Percentiles rank a stretch among this genome's conserved stretches.
Conservation (phyloP, 2,888 invertebrate species). For the Podabrus alpinus region DNA sequence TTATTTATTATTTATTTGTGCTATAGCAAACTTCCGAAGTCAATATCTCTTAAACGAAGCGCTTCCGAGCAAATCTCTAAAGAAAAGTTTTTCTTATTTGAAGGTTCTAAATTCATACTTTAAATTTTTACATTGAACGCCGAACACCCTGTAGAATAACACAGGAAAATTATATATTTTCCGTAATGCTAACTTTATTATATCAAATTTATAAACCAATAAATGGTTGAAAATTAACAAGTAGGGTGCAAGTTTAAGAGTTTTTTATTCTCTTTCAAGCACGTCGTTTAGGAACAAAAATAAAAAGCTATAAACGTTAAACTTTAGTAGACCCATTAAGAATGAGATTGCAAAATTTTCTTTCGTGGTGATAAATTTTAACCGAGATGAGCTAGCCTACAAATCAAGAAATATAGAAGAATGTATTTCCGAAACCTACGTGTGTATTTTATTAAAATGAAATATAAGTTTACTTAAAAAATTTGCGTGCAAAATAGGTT, state of each 20-base stretch:
- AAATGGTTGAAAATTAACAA: neutral
- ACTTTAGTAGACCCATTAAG: conserved; percentile 34
- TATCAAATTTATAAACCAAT: neutral
- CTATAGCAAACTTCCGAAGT: no score
- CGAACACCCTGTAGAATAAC: no score
- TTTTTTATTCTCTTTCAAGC: conserved; percentile 16
- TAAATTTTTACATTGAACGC: no score
- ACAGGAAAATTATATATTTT: neutral
- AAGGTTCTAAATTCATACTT: no score
- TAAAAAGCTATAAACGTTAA: conserved; percentile 37
- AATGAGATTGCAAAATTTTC: conserved; percentile 30
- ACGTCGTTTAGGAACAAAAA: conserved; percentile 27
- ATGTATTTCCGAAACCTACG: conserved; percentile 12
- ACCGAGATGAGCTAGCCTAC: conserved; percentile 18
- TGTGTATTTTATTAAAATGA: conserved; percentile 4
- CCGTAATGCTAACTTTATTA: neutral
- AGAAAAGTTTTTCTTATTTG: no score
- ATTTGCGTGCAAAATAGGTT: neutral
- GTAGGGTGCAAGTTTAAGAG: neutral
- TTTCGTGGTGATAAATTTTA: conserved; percentile 33
- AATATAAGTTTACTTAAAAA: conserved; percentile 4
- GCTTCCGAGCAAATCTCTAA: no score
- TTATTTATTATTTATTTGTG: no score
- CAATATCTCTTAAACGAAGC: no score
- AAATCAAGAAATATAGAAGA: conserved; percentile 2